Conservation (phyloP, 2,797 vertebrate species). For the Hypotaenidia okinawae region DNA sequence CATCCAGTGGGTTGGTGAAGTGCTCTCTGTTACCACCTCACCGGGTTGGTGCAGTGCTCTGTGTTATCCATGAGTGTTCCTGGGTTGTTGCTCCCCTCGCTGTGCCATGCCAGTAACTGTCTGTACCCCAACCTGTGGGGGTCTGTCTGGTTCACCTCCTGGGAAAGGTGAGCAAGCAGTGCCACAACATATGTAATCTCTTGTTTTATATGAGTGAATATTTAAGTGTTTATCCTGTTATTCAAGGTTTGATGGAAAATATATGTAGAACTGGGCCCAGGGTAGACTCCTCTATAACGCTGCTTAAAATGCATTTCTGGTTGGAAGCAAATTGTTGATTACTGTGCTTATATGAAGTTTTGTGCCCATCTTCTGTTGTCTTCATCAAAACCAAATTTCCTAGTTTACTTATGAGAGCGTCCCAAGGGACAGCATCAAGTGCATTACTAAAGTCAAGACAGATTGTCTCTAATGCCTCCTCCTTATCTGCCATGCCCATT, state of each 20-base stretch:
- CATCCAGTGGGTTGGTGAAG: too few relatives aligned
- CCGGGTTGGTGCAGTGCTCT: too few relatives aligned
- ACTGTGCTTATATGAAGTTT: background rate
- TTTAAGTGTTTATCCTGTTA: background rate
- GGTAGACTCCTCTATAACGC: background rate
- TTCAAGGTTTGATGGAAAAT: background rate
- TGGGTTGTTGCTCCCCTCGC: too few relatives aligned
- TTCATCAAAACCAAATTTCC: background rate
- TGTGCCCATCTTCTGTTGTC: background rate
- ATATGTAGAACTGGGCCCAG: background rate
- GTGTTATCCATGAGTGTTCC: too few relatives aligned
- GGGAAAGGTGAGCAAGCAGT: too few relatives aligned
- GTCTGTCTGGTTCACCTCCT: too few relatives aligned
- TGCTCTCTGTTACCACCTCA: too few relatives aligned
- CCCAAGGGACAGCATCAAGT: background rate
- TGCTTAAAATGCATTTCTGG: background rate
- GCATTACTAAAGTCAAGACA: background rate
- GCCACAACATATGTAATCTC: background rate
- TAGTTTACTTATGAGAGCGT: background rate
- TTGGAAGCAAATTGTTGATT: background rate
- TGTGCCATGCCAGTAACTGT: too few relatives aligned
- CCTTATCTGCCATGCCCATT: conserved; percentile 10
- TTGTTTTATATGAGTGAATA: background rate
- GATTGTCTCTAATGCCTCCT: background rate
- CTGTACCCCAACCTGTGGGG: too few relatives aligned